Evolutionary conservation across 1,140 invertebrate genomes (phyloP).

Genomic region (Brachionus asplanchnoidis): DNA sequence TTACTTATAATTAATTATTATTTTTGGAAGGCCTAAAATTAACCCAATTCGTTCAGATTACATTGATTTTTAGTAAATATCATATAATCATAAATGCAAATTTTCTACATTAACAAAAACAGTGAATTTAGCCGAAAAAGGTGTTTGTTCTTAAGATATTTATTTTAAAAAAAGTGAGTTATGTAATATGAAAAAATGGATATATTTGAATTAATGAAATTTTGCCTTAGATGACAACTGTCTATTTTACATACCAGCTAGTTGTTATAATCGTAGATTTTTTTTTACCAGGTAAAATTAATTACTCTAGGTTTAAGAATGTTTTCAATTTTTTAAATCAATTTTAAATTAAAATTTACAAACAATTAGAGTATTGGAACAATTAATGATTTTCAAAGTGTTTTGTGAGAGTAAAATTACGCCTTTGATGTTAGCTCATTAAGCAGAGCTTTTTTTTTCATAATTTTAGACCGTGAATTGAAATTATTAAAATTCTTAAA

Average conservation of each 20-base stretch:
- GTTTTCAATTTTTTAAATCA: background rate
- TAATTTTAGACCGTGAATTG: too few relatives aligned
- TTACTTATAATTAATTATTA: background rate
- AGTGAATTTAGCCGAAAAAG: background rate
- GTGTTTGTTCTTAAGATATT: background rate
- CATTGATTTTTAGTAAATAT: conserved; percentile 8
- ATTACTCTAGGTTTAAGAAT: background rate
- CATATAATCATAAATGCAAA: conserved; percentile 28
- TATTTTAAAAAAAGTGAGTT: background rate
- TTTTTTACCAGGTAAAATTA: background rate
- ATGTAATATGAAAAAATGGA: background rate
- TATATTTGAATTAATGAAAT: background rate
- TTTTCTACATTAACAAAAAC: conserved; percentile 1
- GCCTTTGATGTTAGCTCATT: background rate
- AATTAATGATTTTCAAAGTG: background rate
- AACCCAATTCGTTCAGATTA: background rate
- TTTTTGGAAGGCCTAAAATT: background rate
- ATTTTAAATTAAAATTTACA: background rate
- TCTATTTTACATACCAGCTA: background rate
- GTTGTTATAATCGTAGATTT: background rate
- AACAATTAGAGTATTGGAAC: background rate
- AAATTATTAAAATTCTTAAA: too few relatives aligned
- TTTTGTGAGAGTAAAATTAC: background rate
- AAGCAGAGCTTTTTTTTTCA: background rate
- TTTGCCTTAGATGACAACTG: background rate